These are phyloP conservation scores for Labrus mixtus DNA, from an alignment of 2,113 vertebrate species.

Conservation along the genomic window DNA sequence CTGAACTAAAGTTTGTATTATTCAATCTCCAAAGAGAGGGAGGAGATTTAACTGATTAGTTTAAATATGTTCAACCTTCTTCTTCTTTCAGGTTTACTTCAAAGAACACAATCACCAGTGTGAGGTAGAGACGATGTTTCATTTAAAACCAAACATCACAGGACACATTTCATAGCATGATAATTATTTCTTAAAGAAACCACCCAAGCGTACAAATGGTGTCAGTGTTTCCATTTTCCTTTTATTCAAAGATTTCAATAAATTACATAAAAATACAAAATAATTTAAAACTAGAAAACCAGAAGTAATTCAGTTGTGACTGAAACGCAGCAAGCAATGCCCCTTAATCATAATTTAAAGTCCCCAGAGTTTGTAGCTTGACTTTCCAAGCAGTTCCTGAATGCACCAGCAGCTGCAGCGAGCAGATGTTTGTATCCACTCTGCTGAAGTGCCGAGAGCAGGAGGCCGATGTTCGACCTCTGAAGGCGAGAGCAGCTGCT, in stretches of 20 bases:
- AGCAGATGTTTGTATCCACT: background rate
- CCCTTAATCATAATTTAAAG: background rate
- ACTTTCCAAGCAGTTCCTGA: background rate
- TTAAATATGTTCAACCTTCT: too few relatives aligned
- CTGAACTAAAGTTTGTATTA: background rate
- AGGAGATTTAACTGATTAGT: too few relatives aligned
- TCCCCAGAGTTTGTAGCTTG: background rate
- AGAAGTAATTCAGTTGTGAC: background rate
- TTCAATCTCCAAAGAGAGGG: background rate
- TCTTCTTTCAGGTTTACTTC: too few relatives aligned
- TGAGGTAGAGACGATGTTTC: too few relatives aligned
- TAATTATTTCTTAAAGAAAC: background rate
- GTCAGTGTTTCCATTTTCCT: background rate
- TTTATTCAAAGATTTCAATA: conserved; percentile 16
- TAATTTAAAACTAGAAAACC: background rate
- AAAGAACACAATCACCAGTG: too few relatives aligned
- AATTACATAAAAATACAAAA: conserved; percentile 32
- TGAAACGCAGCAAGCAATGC: background rate
- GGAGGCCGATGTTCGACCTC: conserved; percentile 22
- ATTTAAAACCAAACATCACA: background rate
- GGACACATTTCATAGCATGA: background rate
- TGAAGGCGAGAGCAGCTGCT: background rate
- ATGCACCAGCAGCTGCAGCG: background rate
- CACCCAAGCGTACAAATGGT: background rate
- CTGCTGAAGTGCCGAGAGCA: background rate